phyloP scores from a whole-genome alignment of 2,797 vertebrate species.

The Schizothorax lantsangensis region DNA sequence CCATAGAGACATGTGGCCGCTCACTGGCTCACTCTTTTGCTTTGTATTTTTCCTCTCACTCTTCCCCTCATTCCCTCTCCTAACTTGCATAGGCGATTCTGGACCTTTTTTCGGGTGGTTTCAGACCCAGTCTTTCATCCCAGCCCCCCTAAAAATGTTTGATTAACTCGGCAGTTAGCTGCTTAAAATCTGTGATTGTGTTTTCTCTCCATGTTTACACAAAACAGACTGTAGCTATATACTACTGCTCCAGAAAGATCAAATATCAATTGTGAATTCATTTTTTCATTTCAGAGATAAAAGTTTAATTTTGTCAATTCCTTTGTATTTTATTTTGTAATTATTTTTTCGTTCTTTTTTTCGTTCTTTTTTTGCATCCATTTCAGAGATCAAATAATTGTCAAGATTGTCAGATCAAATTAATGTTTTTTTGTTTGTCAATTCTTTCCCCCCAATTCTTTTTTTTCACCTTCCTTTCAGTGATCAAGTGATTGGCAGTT shows the following conservation, averaged over 20 bases:
- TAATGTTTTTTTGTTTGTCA: not conserved
- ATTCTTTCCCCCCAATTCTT: no score
- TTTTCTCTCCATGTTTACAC: not conserved
- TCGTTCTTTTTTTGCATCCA: not conserved
- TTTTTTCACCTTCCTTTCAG: no score
- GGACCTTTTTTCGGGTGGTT: conserved; percentile 24
- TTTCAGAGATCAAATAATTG: not conserved
- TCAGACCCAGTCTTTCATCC: conserved; percentile 52
- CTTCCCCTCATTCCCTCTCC: conserved; percentile 9
- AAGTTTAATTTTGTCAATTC: not conserved
- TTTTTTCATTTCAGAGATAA: not conserved
- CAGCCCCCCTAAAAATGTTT: not conserved
- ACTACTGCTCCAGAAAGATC: not conserved
- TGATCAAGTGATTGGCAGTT: no score
- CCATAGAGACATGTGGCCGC: conserved; percentile 54
- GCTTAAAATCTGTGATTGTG: not conserved
- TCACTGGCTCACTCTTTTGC: conserved; percentile 56
- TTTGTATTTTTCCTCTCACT: conserved; percentile 42
- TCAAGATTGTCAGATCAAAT: no score
- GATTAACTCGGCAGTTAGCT: not conserved
- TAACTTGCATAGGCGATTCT: not conserved
- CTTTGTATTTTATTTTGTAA: not conserved
- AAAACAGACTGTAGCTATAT: not conserved
- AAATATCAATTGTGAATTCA: not conserved
- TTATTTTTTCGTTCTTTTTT: not conserved